Evolutionary conservation across 2,888 invertebrate species (phyloP).

Genomic region (Hofmannophila pseudospretella): DNA sequence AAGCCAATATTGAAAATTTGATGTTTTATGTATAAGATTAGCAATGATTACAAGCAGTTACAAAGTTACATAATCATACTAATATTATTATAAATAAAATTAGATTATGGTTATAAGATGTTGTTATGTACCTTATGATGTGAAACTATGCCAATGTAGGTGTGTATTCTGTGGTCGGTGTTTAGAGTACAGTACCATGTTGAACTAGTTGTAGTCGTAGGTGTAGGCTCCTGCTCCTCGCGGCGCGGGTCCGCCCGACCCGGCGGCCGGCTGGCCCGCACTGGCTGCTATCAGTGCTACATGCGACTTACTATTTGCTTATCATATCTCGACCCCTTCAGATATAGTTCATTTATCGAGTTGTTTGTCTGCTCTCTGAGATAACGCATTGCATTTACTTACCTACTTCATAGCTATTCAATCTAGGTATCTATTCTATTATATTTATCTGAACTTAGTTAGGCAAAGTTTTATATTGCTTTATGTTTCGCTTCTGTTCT

Average conservation of each 20-base stretch:
- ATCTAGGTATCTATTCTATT: no score
- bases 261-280: not conserved
- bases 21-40: not conserved
- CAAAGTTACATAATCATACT: not conserved
- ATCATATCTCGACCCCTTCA: not conserved
- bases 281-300: not conserved
- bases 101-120: not conserved
- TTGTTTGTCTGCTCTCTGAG: slow-evolving; percentile 2
- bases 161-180: no score
- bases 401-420: not conserved
- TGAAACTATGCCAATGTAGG: not conserved
- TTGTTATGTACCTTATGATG: not conserved
- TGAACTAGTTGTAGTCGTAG: no score
- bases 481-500: no score
- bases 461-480: no score
- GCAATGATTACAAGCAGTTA: no score
- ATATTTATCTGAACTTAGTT: no score
- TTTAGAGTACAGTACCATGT: no score
- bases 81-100: slow-evolving; percentile 1
- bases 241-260: no score
- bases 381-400: slow-evolving; percentile 3
- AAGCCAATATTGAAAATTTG: no score
- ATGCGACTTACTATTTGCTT: not conserved
- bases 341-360: not conserved
- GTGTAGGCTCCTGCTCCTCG: no score